Percentiles rank a stretch among this genome's conserved stretches.
phyloP scores from a whole-genome alignment of 2,797 vertebrate genomes.

The Gymnodraco acuticeps region DNA sequence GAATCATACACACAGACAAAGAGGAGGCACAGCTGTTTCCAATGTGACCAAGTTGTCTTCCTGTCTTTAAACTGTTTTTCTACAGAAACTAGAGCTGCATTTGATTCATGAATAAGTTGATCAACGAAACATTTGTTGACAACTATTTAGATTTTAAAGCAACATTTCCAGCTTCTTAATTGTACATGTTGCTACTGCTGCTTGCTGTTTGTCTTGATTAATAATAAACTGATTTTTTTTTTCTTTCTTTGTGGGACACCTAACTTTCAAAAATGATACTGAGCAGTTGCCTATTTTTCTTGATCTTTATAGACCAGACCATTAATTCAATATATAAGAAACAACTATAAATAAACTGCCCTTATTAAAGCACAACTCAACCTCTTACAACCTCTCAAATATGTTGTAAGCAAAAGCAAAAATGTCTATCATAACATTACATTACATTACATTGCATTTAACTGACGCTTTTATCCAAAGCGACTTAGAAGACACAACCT shows the following conservation, averaged over 20 bases:
- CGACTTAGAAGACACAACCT: no score
- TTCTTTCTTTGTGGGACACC: neutral
- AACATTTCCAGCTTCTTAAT: neutral
- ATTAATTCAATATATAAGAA: neutral
- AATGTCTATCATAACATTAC: no score
- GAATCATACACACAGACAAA: conserved; percentile 50
- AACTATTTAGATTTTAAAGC: neutral
- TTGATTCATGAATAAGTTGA: neutral
- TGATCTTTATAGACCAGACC: neutral
- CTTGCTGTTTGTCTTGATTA: neutral
- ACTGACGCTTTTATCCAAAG: no score
- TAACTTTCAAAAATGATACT: neutral
- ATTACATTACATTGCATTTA: no score
- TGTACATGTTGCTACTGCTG: neutral
- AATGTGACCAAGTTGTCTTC: conserved; percentile 18
- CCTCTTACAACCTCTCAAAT: no score
- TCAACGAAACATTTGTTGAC: neutral
- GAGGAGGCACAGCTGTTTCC: conserved; percentile 59
- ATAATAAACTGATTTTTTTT: neutral
- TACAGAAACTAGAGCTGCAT: neutral
- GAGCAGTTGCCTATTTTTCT: neutral
- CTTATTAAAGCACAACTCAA: no score
- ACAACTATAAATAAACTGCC: no score
- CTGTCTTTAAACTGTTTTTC: conserved; percentile 7
- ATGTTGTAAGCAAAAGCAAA: no score